Conservation (phyloP, 2,888 invertebrate genomes). For the Halocaridina rubra region DNA sequence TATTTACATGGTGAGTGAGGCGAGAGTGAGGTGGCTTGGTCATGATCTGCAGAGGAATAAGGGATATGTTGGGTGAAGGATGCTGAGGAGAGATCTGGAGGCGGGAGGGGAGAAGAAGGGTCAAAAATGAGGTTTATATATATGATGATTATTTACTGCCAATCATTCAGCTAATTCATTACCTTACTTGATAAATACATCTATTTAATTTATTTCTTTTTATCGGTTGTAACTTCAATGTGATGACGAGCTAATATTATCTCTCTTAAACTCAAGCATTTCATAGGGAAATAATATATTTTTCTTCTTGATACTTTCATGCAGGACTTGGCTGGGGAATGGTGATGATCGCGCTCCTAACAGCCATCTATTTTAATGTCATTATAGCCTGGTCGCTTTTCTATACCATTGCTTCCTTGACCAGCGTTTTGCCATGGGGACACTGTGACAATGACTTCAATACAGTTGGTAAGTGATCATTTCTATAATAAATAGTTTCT, state of each 20-base stretch:
- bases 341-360: slow-evolving; percentile 23
- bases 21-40: too few relatives aligned
- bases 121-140: background rate
- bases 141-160: too few relatives aligned
- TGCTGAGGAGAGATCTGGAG: background rate
- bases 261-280: background rate
- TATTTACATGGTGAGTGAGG: too few relatives aligned
- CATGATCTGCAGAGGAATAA: background rate
- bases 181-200: too few relatives aligned
- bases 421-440: slow-evolving; percentile 69
- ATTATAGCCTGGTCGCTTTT: slow-evolving; percentile 72
- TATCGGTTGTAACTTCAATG: too few relatives aligned
- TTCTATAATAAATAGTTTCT: background rate
- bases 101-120: background rate
- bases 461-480: background rate
- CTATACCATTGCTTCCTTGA: slow-evolving; percentile 70
- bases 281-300: too few relatives aligned
- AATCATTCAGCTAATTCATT: too few relatives aligned
- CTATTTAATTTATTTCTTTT: too few relatives aligned
- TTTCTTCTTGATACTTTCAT: too few relatives aligned
- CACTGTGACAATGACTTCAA: slow-evolving; percentile 52
- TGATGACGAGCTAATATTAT: too few relatives aligned
- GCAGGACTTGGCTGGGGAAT: slow-evolving; percentile 20
- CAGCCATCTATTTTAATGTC: slow-evolving; percentile 70
- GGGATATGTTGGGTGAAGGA: too few relatives aligned